Conservation (phyloP, 2,797 vertebrate genomes). For the Threskiornis aethiopicus region DNA sequence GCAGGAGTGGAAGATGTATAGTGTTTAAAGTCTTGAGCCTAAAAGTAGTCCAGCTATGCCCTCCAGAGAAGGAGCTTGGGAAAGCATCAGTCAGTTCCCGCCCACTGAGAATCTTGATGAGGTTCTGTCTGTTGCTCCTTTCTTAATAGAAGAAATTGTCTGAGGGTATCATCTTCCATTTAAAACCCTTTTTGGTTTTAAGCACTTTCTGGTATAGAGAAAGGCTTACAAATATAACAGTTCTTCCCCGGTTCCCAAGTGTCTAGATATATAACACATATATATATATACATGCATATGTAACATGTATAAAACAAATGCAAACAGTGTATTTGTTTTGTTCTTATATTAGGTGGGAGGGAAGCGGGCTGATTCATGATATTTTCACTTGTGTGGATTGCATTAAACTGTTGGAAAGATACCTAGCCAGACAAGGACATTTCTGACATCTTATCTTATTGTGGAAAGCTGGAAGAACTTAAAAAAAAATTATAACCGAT, state of each 20-base stretch:
- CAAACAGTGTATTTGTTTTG: neutral
- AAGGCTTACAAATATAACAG: neutral
- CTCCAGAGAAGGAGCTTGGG: neutral
- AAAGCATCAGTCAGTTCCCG: neutral
- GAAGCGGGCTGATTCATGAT: neutral
- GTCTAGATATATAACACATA: neutral
- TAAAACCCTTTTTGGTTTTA: neutral
- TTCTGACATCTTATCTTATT: neutral
- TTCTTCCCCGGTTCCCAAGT: neutral
- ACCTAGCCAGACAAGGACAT: neutral
- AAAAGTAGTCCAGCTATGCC: neutral
- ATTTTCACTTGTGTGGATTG: neutral
- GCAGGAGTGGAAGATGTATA: neutral
- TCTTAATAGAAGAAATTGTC: neutral
- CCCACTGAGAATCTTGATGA: neutral
- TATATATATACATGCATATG: fast-evolving
- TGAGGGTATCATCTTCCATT: neutral
- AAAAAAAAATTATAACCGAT: neutral
- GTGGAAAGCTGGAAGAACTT: neutral
- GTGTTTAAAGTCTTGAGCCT: neutral
- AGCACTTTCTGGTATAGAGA: neutral
- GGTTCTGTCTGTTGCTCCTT: neutral
- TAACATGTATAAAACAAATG: neutral
- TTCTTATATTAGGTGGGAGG: neutral
- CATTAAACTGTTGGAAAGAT: neutral